Base-by-base conservation (phyloP, 1,140 invertebrate genomes). In the Heliconius congener region DNA sequence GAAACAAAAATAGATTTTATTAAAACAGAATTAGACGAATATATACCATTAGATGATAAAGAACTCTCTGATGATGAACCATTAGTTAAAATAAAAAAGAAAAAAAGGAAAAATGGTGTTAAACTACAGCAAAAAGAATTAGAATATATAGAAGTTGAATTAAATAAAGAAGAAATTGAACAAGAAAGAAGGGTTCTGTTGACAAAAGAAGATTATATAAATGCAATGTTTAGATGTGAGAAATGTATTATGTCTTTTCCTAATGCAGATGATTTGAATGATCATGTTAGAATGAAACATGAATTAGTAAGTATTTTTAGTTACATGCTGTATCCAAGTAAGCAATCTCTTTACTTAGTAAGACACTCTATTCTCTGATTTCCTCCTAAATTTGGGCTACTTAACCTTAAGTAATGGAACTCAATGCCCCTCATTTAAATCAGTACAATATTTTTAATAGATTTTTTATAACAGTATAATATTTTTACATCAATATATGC, bases 171-270 rank as follows among this genome's bases (percentile, higher is more conserved):
- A 42, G 87, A 94, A 8, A 80, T 94, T 71, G 57, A 81, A 42
- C 85, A 89, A 66, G 92, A 94, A 52, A 89, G 91, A 73, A 81
- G 34, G 71, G 0, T 75, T 4, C 39, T 87, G 60, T 71, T 71
- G 18, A 16, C 42, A 3, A 84, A 76, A 74, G 91, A 93, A 39
- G 91, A 92, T 42, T 93, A 89, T 84, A 76, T 91, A 0, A 91
- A 93, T 82, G 91, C 92, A 0, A 89, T 93, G 87, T 92, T 89
- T 71, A 86, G 80, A 30, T 94, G 92, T 76, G 88, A 91, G 19
- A 82, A 66, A 8, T 94, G 92, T 86, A 85, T 92, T 0, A 2
- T 85, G 0, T 78, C 91, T 8, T 94, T 93, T 77, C 89, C 92
- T 0, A 94, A 92, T 81, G 83, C 79, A 5, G 91, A 93, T 19